phyloP scores from a whole-genome alignment of 2,888 invertebrate genomes.

The Limnephilus marmoratus region DNA sequence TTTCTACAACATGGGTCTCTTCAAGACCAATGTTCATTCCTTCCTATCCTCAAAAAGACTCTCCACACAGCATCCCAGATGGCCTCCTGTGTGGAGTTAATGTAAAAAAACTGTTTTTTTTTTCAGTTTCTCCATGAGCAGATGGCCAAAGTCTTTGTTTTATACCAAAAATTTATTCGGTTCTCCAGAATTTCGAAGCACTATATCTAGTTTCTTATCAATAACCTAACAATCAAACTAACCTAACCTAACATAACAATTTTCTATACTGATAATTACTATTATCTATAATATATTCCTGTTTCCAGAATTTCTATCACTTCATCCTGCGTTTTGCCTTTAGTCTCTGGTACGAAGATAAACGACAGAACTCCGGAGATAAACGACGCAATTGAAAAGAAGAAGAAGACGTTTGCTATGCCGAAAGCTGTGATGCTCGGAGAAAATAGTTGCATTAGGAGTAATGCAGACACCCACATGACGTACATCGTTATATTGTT shows the following conservation, averaged over 20 bases:
- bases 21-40: too few relatives aligned
- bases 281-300: slow-evolving; percentile 28
- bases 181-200: too few relatives aligned
- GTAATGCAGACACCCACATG: slow-evolving; percentile 74
- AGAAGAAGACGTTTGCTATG: slow-evolving; percentile 72
- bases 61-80: too few relatives aligned
- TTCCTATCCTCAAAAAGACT: too few relatives aligned
- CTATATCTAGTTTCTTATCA: too few relatives aligned
- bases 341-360: slow-evolving; percentile 74
- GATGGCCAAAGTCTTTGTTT: too few relatives aligned
- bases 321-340: slow-evolving; percentile 72
- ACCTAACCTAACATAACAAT: not conserved
- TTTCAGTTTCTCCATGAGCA: too few relatives aligned
- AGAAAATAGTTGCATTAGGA: slow-evolving; percentile 73
- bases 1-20: too few relatives aligned
- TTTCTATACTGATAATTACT: not conserved
- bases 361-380: slow-evolving; percentile 69
- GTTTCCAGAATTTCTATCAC: slow-evolving; percentile 69
- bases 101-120: too few relatives aligned
- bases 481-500: slow-evolving; percentile 73
- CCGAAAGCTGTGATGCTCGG: slow-evolving; percentile 70
- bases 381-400: slow-evolving; percentile 70
- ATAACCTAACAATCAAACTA: not conserved
- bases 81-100: too few relatives aligned
- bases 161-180: too few relatives aligned